These are phyloP conservation scores for Mamestra brassicae DNA, from an alignment of 2,888 invertebrate genomes.

Conservation along the genomic window DNA sequence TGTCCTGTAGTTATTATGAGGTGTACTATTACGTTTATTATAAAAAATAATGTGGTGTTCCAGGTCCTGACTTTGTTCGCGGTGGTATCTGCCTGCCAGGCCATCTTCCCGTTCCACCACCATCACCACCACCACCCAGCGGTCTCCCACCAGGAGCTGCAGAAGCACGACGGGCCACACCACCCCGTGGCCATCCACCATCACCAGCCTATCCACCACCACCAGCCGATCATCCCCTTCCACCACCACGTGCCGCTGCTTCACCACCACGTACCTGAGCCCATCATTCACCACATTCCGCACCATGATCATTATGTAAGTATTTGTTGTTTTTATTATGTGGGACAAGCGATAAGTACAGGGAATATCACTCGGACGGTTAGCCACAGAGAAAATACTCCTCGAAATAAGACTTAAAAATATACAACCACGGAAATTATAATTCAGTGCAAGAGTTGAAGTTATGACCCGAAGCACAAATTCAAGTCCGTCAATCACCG, in stretches of 20 bases:
- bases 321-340: no score
- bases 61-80: conserved; percentile 79
- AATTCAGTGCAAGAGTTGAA: no score
- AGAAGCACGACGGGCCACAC: conserved; percentile 83
- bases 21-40: no score
- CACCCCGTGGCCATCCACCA: conserved; percentile 77
- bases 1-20: no score
- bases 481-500: no score
- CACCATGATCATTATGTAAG: conserved; percentile 86
- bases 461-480: no score
- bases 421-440: no score
- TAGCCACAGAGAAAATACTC: no score
- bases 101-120: conserved; percentile 82
- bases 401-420: no score
- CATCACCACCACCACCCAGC: conserved; percentile 83
- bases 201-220: conserved; percentile 67
- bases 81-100: conserved; percentile 81
- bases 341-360: no score
- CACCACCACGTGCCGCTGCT: conserved; percentile 77
- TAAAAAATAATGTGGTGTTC: background rate
- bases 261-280: conserved; percentile 76
- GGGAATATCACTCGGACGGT: no score
- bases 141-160: conserved; percentile 85
- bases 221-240: conserved; percentile 70
- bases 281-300: conserved; percentile 70